Conservation (phyloP, 53 echinoderm and acorn worm genomes). For the Apostichopus leukothele region DNA sequence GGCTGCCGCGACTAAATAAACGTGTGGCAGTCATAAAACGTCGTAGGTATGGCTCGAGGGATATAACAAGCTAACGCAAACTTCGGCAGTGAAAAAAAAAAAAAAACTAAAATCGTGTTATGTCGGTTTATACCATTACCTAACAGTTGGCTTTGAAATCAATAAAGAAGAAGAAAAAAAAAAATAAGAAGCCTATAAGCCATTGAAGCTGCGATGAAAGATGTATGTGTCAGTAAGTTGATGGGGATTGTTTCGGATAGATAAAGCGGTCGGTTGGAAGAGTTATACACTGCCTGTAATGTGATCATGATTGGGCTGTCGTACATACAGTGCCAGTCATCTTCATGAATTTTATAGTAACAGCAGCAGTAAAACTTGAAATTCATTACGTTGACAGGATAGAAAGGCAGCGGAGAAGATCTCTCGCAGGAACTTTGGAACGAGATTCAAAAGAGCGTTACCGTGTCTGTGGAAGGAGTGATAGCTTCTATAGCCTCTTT, state of each 20-base stretch:
- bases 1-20: slow-evolving; percentile 1
- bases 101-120: slow-evolving; percentile 24
- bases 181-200: not conserved
- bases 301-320: too few relatives aligned
- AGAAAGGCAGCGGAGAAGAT: too few relatives aligned
- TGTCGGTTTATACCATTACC: slow-evolving; percentile 31
- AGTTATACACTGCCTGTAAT: too few relatives aligned
- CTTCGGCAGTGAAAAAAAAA: not conserved
- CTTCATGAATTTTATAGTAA: too few relatives aligned
- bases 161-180: not conserved
- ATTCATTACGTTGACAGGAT: too few relatives aligned
- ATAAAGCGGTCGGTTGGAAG: not conserved
- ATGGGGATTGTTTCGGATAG: not conserved
- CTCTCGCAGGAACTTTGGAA: too few relatives aligned
- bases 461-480: too few relatives aligned
- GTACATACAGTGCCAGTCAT: too few relatives aligned
- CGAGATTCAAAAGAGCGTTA: too few relatives aligned
- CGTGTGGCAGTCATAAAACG: not conserved
- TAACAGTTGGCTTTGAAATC: slow-evolving; percentile 23
- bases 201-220: slow-evolving; percentile 12
- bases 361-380: too few relatives aligned
- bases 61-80: not conserved
- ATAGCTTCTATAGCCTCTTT: too few relatives aligned
- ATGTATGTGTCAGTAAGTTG: slow-evolving; percentile 24
- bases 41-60: not conserved